phyloP scores from a whole-genome alignment of 2,888 invertebrate genomes.

The Trachelus iudaicus region DNA sequence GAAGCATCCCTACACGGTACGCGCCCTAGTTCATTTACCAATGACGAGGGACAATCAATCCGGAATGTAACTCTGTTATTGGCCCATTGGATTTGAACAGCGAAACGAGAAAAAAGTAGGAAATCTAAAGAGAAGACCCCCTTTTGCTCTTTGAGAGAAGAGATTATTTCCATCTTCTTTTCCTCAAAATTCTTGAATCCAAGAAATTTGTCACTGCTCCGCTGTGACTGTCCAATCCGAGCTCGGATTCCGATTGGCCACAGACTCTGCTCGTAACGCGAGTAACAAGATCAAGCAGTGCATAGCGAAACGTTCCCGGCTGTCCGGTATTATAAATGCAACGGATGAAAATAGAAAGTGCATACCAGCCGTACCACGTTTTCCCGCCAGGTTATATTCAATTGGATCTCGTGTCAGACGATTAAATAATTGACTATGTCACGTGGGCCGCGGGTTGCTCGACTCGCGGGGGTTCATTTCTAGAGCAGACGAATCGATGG shows the following conservation, averaged over 20 bases:
- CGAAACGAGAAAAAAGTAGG: no score
- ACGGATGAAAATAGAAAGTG: background rate
- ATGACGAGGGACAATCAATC: no score
- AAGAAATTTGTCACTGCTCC: no score
- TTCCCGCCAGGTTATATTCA: background rate
- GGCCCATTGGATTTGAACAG: no score
- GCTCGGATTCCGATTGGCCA: background rate
- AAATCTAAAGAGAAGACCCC: no score
- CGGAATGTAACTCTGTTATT: no score
- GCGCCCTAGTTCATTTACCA: no score
- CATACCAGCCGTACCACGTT: background rate
- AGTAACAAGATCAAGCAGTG: background rate
- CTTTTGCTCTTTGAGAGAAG: no score
- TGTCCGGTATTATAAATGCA: background rate
- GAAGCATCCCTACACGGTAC: no score
- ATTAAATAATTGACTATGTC: slow-evolving; percentile 39
- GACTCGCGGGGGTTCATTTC: slow-evolving; percentile 40
- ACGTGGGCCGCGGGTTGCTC: slow-evolving; percentile 30
- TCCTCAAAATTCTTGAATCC: no score
- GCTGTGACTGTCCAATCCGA: no score
- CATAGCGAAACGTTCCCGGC: background rate
- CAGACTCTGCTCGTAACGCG: background rate
- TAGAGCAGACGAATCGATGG: slow-evolving; percentile 61
- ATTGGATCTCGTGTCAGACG: slow-evolving; percentile 9
- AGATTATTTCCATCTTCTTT: no score